These are phyloP conservation scores for Nephrotoma appendiculata DNA, from an alignment of 2,888 invertebrate species.

Conservation along the genomic window DNA sequence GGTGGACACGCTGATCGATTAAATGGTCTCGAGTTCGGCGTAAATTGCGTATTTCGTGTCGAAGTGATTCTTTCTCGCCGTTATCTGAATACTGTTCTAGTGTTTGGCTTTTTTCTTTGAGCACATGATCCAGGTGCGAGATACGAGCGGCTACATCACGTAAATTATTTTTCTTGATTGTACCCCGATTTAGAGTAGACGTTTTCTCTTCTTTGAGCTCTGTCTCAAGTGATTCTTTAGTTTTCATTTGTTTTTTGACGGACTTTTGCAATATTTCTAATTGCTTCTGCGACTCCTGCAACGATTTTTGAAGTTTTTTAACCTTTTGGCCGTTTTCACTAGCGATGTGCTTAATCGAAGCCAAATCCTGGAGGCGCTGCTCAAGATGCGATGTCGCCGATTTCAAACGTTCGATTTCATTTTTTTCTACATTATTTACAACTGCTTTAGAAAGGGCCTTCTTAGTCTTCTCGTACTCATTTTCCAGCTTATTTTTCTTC, in stretches of 20 bases:
- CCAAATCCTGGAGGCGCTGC: slow-evolving; percentile 36
- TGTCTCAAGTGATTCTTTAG: slow-evolving; percentile 49
- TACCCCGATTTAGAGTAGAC: slow-evolving; percentile 24
- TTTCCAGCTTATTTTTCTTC: slow-evolving; percentile 43
- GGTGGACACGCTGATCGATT: slow-evolving; percentile 56
- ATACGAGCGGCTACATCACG: slow-evolving; percentile 51
- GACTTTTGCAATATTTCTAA: slow-evolving; percentile 59
- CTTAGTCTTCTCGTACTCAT: slow-evolving; percentile 42
- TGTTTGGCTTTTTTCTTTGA: slow-evolving; percentile 55
- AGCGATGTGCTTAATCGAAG: slow-evolving; percentile 40
- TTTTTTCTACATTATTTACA: slow-evolving; percentile 31
- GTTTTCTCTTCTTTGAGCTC: slow-evolving; percentile 40
- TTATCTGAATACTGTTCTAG: slow-evolving; percentile 43
- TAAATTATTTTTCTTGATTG: slow-evolving; percentile 40
- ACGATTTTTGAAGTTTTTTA: slow-evolving; percentile 54
- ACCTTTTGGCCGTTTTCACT: slow-evolving; percentile 50
- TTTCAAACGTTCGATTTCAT: slow-evolving; percentile 31
- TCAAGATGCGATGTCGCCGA: slow-evolving; percentile 35
- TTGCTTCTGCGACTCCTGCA: slow-evolving; percentile 59
- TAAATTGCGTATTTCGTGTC: slow-evolving; percentile 68
- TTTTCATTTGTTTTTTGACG: slow-evolving; percentile 57
- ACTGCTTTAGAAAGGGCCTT: slow-evolving; percentile 39
- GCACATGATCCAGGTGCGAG: slow-evolving; percentile 49
- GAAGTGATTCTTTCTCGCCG: slow-evolving; percentile 43
- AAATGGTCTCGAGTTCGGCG: slow-evolving; percentile 64